Percentiles rank a stretch among this genome's conserved stretches.
Evolutionary conservation across 2,113 vertebrate genomes (phyloP).

Genomic region (Pedetes capensis): DNA sequence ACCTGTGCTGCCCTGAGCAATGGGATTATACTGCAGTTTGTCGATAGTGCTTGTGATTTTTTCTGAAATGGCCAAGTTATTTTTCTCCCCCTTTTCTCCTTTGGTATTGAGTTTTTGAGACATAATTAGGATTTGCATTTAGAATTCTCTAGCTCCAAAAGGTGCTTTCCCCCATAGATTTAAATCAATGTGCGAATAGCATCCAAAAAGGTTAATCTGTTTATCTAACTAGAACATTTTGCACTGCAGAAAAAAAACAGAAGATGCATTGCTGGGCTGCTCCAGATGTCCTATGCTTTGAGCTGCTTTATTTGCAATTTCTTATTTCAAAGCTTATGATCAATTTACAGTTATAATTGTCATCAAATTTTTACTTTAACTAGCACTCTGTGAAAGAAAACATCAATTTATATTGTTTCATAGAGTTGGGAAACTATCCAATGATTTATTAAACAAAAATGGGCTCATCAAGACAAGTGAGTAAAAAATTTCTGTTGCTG

Average conservation of each 20-base stretch:
- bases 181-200: constrained; percentile 48
- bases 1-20: not conserved
- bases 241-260: not conserved
- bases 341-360: constrained; percentile 70
- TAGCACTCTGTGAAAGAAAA: constrained; percentile 71
- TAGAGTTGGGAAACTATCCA: constrained; percentile 63
- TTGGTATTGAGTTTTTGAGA: not conserved
- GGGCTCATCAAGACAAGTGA: constrained; percentile 57
- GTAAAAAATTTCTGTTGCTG: constrained; percentile 58
- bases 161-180: constrained; percentile 50
- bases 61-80: not conserved
- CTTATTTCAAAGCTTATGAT: constrained; percentile 31
- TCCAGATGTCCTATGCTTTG: constrained; percentile 53
- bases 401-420: constrained; percentile 68
- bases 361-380: constrained; percentile 70
- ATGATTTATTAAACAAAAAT: constrained; percentile 63
- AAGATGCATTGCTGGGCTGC: not conserved
- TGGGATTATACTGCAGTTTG: not conserved
- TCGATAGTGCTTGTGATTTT: not conserved
- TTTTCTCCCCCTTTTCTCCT: not conserved
- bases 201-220: constrained; percentile 69
- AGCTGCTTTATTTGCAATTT: constrained; percentile 45
- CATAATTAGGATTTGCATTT: constrained; percentile 29
- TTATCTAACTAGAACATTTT: constrained; percentile 51
- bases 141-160: constrained; percentile 46